phyloP scores from a whole-genome alignment of 2,113 vertebrate species.

The Aviceda subcristata region DNA sequence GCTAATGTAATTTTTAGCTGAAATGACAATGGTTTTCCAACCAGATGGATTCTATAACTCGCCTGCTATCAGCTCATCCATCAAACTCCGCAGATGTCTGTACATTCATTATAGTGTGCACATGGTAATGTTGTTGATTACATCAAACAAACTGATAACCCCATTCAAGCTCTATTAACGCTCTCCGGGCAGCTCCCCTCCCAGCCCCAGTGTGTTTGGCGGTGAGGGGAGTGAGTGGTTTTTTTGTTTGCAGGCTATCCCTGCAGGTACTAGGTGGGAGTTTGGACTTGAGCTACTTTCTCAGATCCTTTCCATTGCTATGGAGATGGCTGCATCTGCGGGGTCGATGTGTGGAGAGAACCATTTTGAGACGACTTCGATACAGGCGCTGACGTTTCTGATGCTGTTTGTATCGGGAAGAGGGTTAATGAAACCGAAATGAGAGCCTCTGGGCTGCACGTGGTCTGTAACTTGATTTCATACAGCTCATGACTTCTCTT shows the following conservation, averaged over 20 bases:
- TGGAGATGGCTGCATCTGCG: background rate
- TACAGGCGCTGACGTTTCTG: fast-evolving
- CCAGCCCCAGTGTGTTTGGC: background rate
- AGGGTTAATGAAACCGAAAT: background rate
- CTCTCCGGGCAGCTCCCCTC: background rate
- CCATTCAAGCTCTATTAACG: background rate
- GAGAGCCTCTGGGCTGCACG: background rate
- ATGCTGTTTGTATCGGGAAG: background rate
- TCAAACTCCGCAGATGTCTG: background rate
- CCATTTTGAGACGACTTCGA: background rate
- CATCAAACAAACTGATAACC: background rate
- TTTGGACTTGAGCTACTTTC: background rate
- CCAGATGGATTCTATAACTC: constrained; percentile 42
- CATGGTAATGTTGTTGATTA: background rate
- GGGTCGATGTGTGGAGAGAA: fast-evolving
- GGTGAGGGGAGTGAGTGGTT: fast-evolving
- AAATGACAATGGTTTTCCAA: constrained; percentile 27
- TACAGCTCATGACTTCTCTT: background rate
- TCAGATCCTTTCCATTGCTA: background rate
- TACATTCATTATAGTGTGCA: background rate
- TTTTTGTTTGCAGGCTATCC: background rate
- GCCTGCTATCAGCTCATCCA: constrained; percentile 39
- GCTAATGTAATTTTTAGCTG: constrained; percentile 32
- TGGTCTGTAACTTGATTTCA: background rate
- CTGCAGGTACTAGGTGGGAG: background rate